Evolutionary conservation across 2,888 invertebrate species (phyloP).

Genomic region (Harpagoxenus sublaevis): DNA sequence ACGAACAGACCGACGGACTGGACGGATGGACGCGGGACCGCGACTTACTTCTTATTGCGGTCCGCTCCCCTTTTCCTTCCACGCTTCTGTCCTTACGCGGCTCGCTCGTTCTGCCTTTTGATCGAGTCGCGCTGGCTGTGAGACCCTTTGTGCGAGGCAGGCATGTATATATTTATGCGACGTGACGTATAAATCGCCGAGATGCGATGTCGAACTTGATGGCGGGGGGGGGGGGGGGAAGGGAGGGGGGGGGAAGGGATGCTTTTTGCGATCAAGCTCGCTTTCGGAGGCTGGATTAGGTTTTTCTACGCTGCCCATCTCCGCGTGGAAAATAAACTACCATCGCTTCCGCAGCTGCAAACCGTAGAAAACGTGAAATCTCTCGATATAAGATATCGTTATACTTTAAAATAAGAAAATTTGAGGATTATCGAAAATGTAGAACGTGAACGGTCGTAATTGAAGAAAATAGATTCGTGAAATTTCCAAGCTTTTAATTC

Average conservation of each 20-base stretch:
- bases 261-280: background rate
- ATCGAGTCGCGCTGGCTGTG: slow-evolving; percentile 24
- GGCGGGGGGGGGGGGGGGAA: too few relatives aligned
- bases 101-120: background rate
- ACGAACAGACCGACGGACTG: slow-evolving; percentile 48
- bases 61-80: slow-evolving; percentile 14
- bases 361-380: background rate
- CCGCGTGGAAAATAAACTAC: background rate
- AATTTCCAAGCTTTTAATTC: background rate
- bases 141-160: slow-evolving; percentile 6
- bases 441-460: background rate
- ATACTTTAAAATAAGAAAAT: background rate
- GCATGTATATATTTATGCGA: slow-evolving; percentile 47
- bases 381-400: background rate
- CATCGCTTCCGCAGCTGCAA: background rate
- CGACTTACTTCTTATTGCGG: slow-evolving; percentile 70
- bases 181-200: background rate
- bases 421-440: background rate
- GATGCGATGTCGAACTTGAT: background rate
- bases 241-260: background rate
- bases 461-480: background rate
- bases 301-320: background rate
- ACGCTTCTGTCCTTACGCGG: slow-evolving; percentile 53
- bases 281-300: background rate
- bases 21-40: slow-evolving; percentile 66